phyloP scores from a whole-genome alignment of 2,113 vertebrate genomes.

The Chascanopsetta lugubris region DNA sequence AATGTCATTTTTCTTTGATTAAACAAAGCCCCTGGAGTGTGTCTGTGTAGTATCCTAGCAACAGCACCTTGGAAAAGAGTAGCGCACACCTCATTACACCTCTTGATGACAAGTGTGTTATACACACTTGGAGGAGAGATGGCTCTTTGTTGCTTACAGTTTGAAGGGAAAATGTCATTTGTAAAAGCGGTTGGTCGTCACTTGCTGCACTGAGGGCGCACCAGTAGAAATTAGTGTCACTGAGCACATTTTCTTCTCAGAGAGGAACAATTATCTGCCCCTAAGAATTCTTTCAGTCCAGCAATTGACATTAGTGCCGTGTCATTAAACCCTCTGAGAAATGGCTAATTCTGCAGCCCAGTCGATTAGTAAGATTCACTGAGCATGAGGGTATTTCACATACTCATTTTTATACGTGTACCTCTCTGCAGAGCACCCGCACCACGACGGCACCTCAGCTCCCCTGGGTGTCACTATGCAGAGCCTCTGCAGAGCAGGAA shows the following conservation, averaged over 20 bases:
- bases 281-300: constrained; percentile 39
- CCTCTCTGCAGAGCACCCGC: constrained; percentile 14
- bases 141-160: neutral
- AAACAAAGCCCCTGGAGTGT: constrained; percentile 36
- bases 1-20: constrained; percentile 62
- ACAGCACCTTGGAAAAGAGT: constrained; percentile 47
- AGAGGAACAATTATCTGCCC: constrained; percentile 58
- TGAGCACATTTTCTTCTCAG: constrained; percentile 45
- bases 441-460: constrained; percentile 21
- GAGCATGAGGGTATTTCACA: constrained; percentile 43
- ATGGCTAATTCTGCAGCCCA: constrained; percentile 39
- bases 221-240: constrained; percentile 24
- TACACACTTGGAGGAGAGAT: constrained; percentile 37
- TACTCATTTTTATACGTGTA: constrained; percentile 38
- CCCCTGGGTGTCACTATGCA: constrained; percentile 9
- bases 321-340: constrained; percentile 57
- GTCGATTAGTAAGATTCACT: constrained; percentile 58
- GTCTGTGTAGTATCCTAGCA: constrained; percentile 65
- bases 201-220: neutral
- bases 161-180: constrained; percentile 56
- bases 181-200: constrained; percentile 33
- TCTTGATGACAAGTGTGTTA: constrained; percentile 56
- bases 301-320: constrained; percentile 45
- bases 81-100: constrained; percentile 50
- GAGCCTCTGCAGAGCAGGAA: constrained; percentile 13